Evolutionary conservation across 2,113 vertebrate species (phyloP).

Genomic region (Tachuris rubrigastra): DNA sequence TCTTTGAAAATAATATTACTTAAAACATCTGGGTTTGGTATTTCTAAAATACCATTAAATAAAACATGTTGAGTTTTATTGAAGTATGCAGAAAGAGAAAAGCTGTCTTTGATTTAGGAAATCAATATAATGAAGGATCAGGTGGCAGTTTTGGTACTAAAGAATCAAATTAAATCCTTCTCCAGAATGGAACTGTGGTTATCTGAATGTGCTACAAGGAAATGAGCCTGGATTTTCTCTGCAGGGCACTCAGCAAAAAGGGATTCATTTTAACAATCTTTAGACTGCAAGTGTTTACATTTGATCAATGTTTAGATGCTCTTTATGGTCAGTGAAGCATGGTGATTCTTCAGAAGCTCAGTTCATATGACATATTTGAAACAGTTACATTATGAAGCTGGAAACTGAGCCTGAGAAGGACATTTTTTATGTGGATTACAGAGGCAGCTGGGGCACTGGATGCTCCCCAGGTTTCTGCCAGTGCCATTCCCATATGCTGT

Average conservation of each 20-base stretch:
- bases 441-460: not conserved
- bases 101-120: conserved; percentile 15
- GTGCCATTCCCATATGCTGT: not conserved
- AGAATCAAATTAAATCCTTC: conserved; percentile 36
- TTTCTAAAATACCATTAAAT: not conserved
- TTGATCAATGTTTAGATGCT: not conserved
- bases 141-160: conserved; percentile 17
- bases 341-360: not conserved
- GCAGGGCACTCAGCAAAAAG: not conserved
- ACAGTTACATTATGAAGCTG: not conserved
- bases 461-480: not conserved
- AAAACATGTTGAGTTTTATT: not conserved
- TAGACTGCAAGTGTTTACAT: not conserved
- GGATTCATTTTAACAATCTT: fast-evolving
- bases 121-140: conserved; percentile 16
- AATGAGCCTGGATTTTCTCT: not conserved
- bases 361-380: not conserved
- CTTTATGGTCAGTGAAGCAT: fast-evolving
- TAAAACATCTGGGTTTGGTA: not conserved
- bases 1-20: not conserved
- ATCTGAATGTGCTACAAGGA: not conserved
- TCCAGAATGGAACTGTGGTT: not conserved
- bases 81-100: not conserved
- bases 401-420: not conserved
- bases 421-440: not conserved